phyloP scores from a whole-genome alignment of 1,140 invertebrate species.

The Brachionus paranguensis region DNA sequence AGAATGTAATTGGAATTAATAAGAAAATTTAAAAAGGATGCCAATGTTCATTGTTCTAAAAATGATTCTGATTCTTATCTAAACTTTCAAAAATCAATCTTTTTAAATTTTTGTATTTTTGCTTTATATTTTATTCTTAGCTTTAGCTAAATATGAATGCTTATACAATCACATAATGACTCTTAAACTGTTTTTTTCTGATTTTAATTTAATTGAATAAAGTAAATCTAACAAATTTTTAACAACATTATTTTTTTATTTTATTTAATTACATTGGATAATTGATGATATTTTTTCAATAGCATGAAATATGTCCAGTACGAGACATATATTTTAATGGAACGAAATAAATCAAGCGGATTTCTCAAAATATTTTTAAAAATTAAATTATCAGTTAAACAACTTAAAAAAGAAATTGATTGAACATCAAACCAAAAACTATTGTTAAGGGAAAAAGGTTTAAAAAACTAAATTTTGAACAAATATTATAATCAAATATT shows the following conservation, averaged over 20 bases:
- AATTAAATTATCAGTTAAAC: too few relatives aligned
- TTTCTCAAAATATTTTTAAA: too few relatives aligned
- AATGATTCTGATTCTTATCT: background rate
- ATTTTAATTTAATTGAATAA: background rate
- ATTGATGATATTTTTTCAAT: background rate
- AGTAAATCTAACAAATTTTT: background rate
- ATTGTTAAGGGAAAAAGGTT: too few relatives aligned
- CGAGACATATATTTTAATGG: too few relatives aligned
- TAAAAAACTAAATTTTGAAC: too few relatives aligned
- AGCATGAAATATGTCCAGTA: too few relatives aligned
- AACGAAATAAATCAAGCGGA: too few relatives aligned
- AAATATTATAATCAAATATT: too few relatives aligned
- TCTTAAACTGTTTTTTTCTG: background rate
- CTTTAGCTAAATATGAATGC: background rate
- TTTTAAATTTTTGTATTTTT: background rate
- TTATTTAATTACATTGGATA: background rate
- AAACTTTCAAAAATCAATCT: background rate
- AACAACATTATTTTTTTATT: background rate
- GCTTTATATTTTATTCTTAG: background rate
- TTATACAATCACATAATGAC: background rate
- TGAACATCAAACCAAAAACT: too few relatives aligned
- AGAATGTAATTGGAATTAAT: background rate
- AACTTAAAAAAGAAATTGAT: too few relatives aligned
- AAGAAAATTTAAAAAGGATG: background rate
- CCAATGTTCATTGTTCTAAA: background rate